phyloP scores from a whole-genome alignment of 1,140 invertebrate genomes.

The Papilio xuthus region DNA sequence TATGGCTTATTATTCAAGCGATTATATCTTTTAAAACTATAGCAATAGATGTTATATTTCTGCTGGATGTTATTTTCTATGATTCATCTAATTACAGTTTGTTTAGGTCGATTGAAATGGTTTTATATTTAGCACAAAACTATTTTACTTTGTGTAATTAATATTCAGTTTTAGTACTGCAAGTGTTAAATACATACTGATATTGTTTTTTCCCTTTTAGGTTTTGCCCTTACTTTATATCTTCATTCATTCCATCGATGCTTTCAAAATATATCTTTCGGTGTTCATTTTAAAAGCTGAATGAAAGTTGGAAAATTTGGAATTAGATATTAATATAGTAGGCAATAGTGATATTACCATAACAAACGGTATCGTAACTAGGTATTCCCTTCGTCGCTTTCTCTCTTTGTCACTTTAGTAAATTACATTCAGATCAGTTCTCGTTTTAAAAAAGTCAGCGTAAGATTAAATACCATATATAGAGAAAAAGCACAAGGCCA shows the following conservation, averaged over 20 bases:
- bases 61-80: not conserved
- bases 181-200: not conserved
- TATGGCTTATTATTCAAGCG: slow-evolving; percentile 8
- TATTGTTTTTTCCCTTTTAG: not conserved
- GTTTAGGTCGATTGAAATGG: slow-evolving; percentile 30
- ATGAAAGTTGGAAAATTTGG: too few species aligned
- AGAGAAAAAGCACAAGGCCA: not conserved
- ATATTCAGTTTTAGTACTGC: not conserved
- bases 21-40: not conserved
- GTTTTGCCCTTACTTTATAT: too few species aligned
- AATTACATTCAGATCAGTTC: not conserved
- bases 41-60: not conserved
- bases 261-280: too few species aligned
- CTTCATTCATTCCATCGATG: too few species aligned
- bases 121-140: slow-evolving; percentile 32
- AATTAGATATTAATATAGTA: too few species aligned
- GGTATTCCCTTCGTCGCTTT: too few species aligned
- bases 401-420: not conserved
- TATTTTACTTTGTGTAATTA: not conserved
- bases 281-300: too few species aligned
- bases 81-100: slow-evolving; percentile 33
- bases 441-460: not conserved
- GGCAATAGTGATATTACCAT: too few species aligned
- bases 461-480: not conserved
- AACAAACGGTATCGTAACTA: too few species aligned